Evolutionary conservation across 1,140 invertebrate genomes (phyloP).

Genomic region (Monomorium pharaonis): DNA sequence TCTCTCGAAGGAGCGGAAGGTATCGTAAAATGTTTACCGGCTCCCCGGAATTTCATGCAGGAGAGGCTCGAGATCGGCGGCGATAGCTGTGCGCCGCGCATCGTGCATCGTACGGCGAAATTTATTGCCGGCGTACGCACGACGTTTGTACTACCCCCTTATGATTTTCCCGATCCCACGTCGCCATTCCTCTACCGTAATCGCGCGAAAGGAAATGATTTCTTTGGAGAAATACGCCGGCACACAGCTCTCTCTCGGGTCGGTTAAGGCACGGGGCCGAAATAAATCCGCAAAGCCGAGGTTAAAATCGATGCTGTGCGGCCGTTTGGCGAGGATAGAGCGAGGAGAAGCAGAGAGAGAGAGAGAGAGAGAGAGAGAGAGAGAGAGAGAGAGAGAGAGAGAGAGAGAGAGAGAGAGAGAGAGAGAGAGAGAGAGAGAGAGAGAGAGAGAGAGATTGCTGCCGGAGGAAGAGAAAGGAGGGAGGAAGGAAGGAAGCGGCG

Average conservation of each 20-base stretch:
- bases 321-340: slow-evolving; percentile 53
- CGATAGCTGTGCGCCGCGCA: slow-evolving; percentile 37
- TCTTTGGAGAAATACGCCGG: slow-evolving; percentile 56
- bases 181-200: slow-evolving; percentile 44
- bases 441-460: background rate
- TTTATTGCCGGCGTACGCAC: slow-evolving; percentile 34
- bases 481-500: slow-evolving; percentile 32
- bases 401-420: background rate
- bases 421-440: too few relatives aligned
- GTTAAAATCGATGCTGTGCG: slow-evolving; percentile 70
- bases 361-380: background rate
- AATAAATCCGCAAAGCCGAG: slow-evolving; percentile 77
- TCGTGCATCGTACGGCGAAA: slow-evolving; percentile 21
- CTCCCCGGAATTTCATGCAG: background rate
- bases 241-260: slow-evolving; percentile 35
- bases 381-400: background rate
- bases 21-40: slow-evolving; percentile 46
- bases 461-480: background rate
- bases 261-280: slow-evolving; percentile 58
- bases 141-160: slow-evolving; percentile 43
- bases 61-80: slow-evolving; percentile 20
- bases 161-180: slow-evolving; percentile 38
- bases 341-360: slow-evolving; percentile 22
- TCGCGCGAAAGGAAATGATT: slow-evolving; percentile 56
- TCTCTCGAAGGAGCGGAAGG: background rate